These are phyloP conservation scores for Drosophila pseudoobscura DNA, from an alignment of 1,140 invertebrate species.

Conservation along the genomic window DNA sequence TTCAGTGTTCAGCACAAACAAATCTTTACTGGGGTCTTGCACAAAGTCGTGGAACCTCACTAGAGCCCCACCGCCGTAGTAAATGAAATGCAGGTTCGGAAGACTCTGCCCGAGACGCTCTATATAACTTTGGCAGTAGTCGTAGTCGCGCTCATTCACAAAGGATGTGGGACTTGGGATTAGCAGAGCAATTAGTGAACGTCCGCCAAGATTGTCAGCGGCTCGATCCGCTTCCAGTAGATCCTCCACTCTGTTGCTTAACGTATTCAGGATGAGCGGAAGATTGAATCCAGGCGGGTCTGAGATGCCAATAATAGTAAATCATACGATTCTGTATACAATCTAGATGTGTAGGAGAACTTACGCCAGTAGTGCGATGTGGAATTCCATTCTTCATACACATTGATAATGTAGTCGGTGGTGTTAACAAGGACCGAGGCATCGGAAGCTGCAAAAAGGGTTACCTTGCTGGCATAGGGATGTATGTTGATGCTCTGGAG, in stretches of 20 bases:
- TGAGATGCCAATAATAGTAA: slow-evolving; percentile 5
- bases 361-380: slow-evolving; percentile 85
- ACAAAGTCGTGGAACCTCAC: slow-evolving; percentile 84
- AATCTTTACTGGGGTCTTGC: slow-evolving; percentile 77
- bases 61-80: slow-evolving; percentile 83
- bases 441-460: slow-evolving; percentile 87
- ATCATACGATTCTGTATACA: not conserved
- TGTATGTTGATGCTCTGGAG: slow-evolving; percentile 87
- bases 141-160: slow-evolving; percentile 82
- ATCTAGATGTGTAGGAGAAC: slow-evolving; percentile 28
- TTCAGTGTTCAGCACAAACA: slow-evolving; percentile 65
- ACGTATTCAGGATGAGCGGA: slow-evolving; percentile 79
- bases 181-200: slow-evolving; percentile 84
- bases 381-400: slow-evolving; percentile 84
- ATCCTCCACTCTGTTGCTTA: slow-evolving; percentile 74
- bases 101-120: slow-evolving; percentile 83
- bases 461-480: slow-evolving; percentile 87
- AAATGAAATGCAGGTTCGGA: slow-evolving; percentile 85
- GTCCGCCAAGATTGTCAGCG: slow-evolving; percentile 83
- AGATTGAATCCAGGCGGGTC: slow-evolving; percentile 84
- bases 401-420: slow-evolving; percentile 85
- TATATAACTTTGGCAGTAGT: slow-evolving; percentile 83
- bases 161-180: slow-evolving; percentile 83
- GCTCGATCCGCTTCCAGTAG: slow-evolving; percentile 83
- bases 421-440: slow-evolving; percentile 86